Evolutionary conservation across 2,888 invertebrate species (phyloP), one percentile per base, ranked within the genome.

Genomic region (Caenorhabditis sulstoni): DNA sequence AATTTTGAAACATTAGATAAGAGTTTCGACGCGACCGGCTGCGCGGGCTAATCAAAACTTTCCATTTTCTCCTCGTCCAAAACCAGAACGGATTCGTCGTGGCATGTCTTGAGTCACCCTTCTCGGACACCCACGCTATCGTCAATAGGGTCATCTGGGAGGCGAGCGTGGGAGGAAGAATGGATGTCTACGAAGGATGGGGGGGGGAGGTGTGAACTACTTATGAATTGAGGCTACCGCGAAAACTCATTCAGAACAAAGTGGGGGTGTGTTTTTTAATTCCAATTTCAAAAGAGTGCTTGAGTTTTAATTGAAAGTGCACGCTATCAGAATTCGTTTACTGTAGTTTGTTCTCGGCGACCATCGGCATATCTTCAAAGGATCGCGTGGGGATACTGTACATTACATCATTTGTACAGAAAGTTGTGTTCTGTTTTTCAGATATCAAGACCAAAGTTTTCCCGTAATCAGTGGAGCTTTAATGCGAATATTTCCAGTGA

Each of bases 101-200:
- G 20, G 57, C 22, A n/a, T 52, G 29, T 68, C 59, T 68, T 68
- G 59, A 68, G 49, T 57, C 64, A 57, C n/a, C 29, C 55, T 45
- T 14, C 12, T 44, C 50, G 57, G 64, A 73, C 73, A 64, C 73
- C 73, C 73, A 73, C 73, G 73, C 64, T 53, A 61, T 29, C 44
- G 52, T 62, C 71, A 57, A 73, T 58, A 73, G 64, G 73, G 73
- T 73, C 73, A 73, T 65, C 55, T 41, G 39, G 35, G 16, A 61
- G 29, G 53, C 23, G 12, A 61, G 73, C 45, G 73, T 64, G 64
- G 62, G 71, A 71, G 71, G 62, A 52, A 37, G 47, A 16, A 41
- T n/a, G 57, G 14, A 41, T 1, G 14, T 18, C 45, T 44, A 12
- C 16, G 29, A 41, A 49, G 67, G 52, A 53, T 29, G 8, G 49